Evolutionary conservation across 2,888 invertebrate genomes (phyloP).

Genomic region (Desoria tigrina): DNA sequence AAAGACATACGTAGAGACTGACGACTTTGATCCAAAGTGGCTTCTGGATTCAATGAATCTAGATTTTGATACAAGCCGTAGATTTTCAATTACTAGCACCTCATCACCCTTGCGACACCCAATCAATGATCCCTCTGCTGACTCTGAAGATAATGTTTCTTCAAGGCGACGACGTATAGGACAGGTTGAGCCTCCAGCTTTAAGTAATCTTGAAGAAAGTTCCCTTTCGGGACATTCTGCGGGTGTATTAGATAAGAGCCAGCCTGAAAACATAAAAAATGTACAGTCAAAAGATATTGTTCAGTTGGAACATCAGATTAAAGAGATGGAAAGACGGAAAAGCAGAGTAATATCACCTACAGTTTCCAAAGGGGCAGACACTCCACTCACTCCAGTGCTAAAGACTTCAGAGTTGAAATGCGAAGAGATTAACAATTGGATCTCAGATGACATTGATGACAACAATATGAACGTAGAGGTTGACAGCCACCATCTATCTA

Average conservation of each 20-base stretch:
- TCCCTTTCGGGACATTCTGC: neutral
- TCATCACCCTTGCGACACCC: slow-evolving; percentile 12
- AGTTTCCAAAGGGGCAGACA: no score
- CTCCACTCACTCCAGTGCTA: no score
- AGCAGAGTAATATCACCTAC: slow-evolving; percentile 9
- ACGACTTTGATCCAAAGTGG: slow-evolving; percentile 51
- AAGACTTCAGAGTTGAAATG: no score
- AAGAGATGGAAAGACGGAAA: slow-evolving; percentile 39
- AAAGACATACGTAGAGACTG: slow-evolving; percentile 47
- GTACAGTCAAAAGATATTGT: slow-evolving; percentile 2
- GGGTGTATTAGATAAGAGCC: neutral
- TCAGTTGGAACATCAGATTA: slow-evolving; percentile 36
- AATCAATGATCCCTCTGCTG: no score
- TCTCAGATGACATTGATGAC: no score
- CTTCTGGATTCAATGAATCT: slow-evolving; percentile 50
- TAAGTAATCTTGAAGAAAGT: slow-evolving; percentile 15
- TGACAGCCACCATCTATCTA: no score
- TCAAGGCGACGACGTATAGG: slow-evolving; percentile 41
- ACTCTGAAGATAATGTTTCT: slow-evolving; percentile 23
- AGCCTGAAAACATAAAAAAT: neutral
- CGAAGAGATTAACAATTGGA: no score
- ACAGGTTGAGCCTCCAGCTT: slow-evolving; percentile 40
- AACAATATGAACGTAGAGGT: no score
- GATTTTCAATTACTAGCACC: slow-evolving; percentile 24
- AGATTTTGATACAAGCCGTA: slow-evolving; percentile 46